phyloP scores from a whole-genome alignment of 2,113 vertebrate genomes.

The Prolemur simus region DNA sequence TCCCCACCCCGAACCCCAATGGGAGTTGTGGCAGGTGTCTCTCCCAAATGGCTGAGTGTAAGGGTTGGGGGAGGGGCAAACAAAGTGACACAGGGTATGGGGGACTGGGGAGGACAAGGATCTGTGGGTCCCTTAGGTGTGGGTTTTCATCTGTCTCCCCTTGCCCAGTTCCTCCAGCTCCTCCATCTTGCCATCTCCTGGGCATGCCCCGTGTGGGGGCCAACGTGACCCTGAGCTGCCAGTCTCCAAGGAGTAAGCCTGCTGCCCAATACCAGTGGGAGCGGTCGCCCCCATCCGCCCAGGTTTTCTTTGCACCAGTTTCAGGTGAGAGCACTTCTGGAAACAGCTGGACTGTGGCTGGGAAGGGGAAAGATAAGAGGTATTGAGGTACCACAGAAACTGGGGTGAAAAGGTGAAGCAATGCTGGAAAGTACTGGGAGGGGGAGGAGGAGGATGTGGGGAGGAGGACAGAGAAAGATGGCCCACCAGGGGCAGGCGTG shows the following conservation, averaged over 20 bases:
- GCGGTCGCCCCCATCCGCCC: constrained; percentile 73
- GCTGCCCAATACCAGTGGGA: constrained; percentile 90
- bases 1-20: background rate
- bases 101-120: constrained; percentile 52
- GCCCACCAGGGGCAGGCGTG: no score
- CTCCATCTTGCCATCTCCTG: constrained; percentile 87
- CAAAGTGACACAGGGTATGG: constrained; percentile 1
- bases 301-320: constrained; percentile 88
- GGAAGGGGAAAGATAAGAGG: background rate
- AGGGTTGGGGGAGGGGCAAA: background rate
- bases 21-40: background rate
- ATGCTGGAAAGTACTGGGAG: background rate
- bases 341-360: background rate
- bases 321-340: constrained; percentile 82
- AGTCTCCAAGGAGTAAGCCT: constrained; percentile 90
- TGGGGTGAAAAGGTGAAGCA: background rate
- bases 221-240: constrained; percentile 92
- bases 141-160: background rate
- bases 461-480: background rate
- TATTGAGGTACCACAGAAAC: background rate
- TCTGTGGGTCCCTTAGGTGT: background rate
- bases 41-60: background rate
- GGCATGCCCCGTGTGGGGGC: constrained; percentile 86
- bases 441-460: background rate
- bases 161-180: constrained; percentile 89